phyloP scores from a whole-genome alignment of 2,797 vertebrate genomes.

The Cirrhinus mrigala region DNA sequence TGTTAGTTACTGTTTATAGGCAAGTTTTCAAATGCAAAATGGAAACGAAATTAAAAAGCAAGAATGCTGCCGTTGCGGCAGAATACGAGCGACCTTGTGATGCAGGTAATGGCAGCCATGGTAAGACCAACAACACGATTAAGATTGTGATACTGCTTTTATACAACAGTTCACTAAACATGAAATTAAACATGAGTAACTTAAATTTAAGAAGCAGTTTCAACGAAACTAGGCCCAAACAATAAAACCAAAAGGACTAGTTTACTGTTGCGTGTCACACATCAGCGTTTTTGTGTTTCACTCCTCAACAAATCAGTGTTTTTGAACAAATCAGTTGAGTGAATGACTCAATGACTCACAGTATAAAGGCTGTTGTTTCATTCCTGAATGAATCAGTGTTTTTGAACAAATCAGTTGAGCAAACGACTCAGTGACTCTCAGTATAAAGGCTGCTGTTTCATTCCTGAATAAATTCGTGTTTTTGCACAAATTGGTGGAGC shows the following conservation, averaged over 20 bases:
- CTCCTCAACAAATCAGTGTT: background rate
- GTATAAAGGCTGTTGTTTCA: too few relatives aligned
- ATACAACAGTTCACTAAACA: background rate
- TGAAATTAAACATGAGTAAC: background rate
- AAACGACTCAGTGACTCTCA: background rate
- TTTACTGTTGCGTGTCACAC: background rate
- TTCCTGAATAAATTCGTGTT: background rate
- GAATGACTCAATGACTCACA: too few relatives aligned
- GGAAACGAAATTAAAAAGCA: background rate
- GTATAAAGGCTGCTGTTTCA: background rate
- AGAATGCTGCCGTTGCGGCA: background rate
- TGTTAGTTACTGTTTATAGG: background rate
- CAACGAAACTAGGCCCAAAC: background rate
- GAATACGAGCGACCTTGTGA: background rate
- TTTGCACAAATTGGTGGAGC: background rate
- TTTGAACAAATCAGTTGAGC: too few relatives aligned
- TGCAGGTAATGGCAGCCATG: too few relatives aligned
- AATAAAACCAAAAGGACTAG: background rate
- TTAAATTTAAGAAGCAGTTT: background rate
- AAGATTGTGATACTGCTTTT: background rate
- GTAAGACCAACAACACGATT: background rate
- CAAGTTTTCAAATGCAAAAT: background rate
- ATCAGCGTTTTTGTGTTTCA: background rate
- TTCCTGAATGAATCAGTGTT: too few relatives aligned
- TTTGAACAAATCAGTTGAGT: background rate